Evolutionary conservation across 2,113 vertebrate genomes (phyloP).

Genomic region (Cebus imitator): DNA sequence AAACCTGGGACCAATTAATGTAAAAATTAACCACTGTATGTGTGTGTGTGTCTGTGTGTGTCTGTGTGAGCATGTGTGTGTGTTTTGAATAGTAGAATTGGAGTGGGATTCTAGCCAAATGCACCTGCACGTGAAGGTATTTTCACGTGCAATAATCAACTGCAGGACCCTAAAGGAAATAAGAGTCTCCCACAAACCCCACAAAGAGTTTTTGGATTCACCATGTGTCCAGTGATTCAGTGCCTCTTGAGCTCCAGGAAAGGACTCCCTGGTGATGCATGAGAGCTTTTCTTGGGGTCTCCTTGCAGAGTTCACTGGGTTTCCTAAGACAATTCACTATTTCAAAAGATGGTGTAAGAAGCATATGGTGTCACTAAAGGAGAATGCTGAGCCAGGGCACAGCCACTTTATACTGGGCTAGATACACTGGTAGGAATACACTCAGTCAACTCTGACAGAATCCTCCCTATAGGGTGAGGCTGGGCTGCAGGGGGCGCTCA

Average conservation of each 20-base stretch:
- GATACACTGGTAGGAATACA: not conserved
- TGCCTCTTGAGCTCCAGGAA: fast-evolving
- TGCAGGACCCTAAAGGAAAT: too few relatives aligned
- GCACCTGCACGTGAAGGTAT: too few relatives aligned
- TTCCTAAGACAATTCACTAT: not conserved
- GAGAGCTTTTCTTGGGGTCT: fast-evolving
- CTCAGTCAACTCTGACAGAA: fast-evolving
- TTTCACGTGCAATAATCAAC: too few relatives aligned
- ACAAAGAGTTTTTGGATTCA: too few relatives aligned
- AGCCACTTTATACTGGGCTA: fast-evolving
- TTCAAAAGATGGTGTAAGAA: fast-evolving
- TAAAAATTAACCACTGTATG: too few relatives aligned
- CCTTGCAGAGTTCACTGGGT: not conserved
- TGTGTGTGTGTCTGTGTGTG: fast-evolving
- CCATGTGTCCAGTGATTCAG: too few relatives aligned
- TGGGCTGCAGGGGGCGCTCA: not conserved
- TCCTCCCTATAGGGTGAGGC: fast-evolving
- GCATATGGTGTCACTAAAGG: not conserved
- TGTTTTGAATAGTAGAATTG: too few relatives aligned
- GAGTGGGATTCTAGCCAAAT: too few relatives aligned
- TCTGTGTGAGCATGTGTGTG: too few relatives aligned
- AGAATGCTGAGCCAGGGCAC: too few relatives aligned
- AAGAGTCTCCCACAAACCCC: too few relatives aligned
- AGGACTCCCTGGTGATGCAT: fast-evolving
- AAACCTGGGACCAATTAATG: too few relatives aligned